phyloP scores from a whole-genome alignment of 2,113 vertebrate genomes.

The Crotalus viridis region DNA sequence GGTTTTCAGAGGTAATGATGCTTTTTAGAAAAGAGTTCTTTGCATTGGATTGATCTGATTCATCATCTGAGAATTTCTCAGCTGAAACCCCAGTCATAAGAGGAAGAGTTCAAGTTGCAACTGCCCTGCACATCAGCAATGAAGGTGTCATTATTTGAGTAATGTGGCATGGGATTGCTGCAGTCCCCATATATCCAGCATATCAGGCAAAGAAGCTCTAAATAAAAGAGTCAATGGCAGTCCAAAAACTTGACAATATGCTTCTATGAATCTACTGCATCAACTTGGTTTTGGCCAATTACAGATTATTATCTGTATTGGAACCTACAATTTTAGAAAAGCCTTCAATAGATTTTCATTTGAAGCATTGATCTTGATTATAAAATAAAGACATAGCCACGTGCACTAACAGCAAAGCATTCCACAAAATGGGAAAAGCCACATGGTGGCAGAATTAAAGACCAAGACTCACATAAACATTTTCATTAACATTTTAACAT shows the following conservation, averaged over 20 bases:
- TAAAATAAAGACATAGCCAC: background rate
- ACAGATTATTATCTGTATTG: conserved; percentile 13
- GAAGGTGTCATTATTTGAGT: background rate
- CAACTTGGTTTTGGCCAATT: background rate
- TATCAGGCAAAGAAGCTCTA: background rate
- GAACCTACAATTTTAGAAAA: conserved; percentile 13
- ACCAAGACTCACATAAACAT: conserved; percentile 21
- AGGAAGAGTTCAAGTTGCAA: background rate
- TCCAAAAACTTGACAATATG: conserved; percentile 4
- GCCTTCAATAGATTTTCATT: conserved; percentile 12
- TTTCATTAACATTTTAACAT: conserved; percentile 8
- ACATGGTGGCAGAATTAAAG: background rate
- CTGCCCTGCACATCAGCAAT: background rate
- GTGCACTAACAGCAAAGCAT: background rate
- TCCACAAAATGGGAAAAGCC: conserved; percentile 7
- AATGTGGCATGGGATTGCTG: background rate
- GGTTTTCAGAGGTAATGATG: no score
- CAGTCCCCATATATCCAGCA: background rate
- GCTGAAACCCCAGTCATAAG: background rate
- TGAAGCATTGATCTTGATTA: conserved; percentile 29
- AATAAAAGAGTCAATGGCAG: background rate
- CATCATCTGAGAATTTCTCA: background rate
- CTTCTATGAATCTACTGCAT: background rate
- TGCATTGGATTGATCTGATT: background rate
- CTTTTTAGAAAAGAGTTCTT: background rate